These are phyloP conservation scores for Ectemnius lituratus DNA, from an alignment of 2,888 invertebrate genomes.

Conservation along the genomic window DNA sequence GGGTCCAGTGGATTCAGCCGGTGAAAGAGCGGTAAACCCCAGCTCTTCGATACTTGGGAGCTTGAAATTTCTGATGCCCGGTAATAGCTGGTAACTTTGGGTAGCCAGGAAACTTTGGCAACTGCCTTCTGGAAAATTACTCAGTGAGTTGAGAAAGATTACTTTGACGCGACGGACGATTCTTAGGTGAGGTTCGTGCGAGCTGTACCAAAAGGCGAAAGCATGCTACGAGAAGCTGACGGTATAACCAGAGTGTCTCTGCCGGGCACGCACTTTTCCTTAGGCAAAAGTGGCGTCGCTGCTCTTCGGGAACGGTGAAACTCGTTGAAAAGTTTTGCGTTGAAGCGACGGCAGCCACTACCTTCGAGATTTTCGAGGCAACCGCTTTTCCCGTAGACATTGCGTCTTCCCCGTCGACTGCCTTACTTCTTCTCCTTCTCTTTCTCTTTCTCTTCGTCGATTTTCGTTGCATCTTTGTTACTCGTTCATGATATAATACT, in stretches of 20 bases:
- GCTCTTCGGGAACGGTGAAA: conserved; percentile 37
- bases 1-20: no score
- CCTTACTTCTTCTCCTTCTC: conserved; percentile 3
- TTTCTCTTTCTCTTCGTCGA: conserved; percentile 18
- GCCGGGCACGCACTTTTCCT: conserved; percentile 6
- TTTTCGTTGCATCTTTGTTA: background rate
- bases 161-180: conserved; percentile 49
- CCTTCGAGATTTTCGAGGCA: conserved; percentile 52
- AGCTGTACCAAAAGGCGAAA: background rate
- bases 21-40: conserved; percentile 8
- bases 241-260: conserved; percentile 21
- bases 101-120: conserved; percentile 25
- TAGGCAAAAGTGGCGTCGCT: conserved; percentile 39
- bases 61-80: conserved; percentile 34
- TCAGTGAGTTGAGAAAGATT: conserved; percentile 45
- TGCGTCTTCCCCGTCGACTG: conserved; percentile 51
- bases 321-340: conserved; percentile 61
- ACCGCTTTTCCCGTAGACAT: conserved; percentile 59
- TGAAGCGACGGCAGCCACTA: conserved; percentile 24
- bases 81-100: conserved; percentile 8
- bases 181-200: conserved; percentile 22
- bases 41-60: conserved; percentile 24
- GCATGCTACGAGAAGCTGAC: background rate
- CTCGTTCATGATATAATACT: background rate
- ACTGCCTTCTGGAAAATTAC: conserved; percentile 43